Evolutionary conservation across 2,113 vertebrate genomes (phyloP).

Genomic region (Hipposideros armiger): DNA sequence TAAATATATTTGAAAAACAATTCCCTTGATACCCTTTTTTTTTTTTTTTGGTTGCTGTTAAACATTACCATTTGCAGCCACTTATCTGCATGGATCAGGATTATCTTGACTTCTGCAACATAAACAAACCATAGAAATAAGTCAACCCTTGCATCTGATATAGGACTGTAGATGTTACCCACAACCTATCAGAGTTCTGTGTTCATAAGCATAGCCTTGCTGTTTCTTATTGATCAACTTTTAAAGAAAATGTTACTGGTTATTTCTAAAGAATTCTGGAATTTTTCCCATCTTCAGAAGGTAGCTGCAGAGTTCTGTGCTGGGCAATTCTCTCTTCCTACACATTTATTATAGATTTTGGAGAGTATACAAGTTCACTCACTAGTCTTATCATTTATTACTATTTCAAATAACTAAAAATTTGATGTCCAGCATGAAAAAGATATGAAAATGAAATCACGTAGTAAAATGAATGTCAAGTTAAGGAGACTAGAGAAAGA

Average conservation of each 20-base stretch:
- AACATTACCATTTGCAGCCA: neutral
- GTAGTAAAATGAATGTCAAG: neutral
- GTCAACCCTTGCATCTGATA: neutral
- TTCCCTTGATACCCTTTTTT: neutral
- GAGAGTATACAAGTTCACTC: neutral
- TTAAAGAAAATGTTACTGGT: constrained; percentile 8
- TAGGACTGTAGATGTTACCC: neutral
- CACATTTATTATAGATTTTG: neutral
- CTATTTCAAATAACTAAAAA: constrained; percentile 31
- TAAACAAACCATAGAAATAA: neutral
- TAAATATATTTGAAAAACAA: neutral
- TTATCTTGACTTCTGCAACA: neutral
- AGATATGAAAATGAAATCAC: neutral
- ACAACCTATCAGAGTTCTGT: neutral
- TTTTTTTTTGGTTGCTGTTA: neutral
- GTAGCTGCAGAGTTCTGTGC: neutral
- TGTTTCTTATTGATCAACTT: neutral
- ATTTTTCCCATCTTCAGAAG: neutral
- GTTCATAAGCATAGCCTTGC: neutral
- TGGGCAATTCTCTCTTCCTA: neutral
- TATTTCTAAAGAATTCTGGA: constrained; percentile 17
- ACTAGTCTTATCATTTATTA: neutral
- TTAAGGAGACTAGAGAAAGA: neutral
- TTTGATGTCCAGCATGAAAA: neutral
- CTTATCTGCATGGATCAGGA: neutral